Percentiles rank a stretch among this genome's conserved stretches.
These are phyloP conservation scores for Chaenogobius annularis DNA, from an alignment of 2,113 vertebrate genomes.

Conservation along the genomic window DNA sequence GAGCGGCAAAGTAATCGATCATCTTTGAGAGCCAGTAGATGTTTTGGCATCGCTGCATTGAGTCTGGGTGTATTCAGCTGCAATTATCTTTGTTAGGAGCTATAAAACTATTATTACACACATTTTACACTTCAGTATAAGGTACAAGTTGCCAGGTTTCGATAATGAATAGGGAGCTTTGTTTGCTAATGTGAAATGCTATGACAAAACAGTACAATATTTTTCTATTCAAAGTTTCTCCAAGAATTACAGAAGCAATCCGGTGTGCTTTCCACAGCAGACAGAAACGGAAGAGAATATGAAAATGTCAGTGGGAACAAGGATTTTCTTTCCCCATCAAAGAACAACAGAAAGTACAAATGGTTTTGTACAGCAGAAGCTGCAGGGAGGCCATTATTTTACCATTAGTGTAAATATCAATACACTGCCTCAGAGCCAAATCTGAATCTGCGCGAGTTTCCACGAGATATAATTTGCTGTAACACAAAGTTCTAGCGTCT, in stretches of 20 bases:
- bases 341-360: neutral
- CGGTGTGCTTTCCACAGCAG: neutral
- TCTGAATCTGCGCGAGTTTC: neutral
- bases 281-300: neutral
- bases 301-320: neutral
- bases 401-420: constrained; percentile 24
- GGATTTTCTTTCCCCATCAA: constrained; percentile 6
- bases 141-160: no score
- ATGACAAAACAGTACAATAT: neutral
- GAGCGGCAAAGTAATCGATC: neutral
- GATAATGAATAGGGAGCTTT: no score
- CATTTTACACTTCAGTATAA: no score
- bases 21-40: neutral
- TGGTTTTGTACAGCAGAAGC: neutral
- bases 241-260: neutral
- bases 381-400: constrained; percentile 5
- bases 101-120: no score
- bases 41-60: neutral
- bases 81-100: neutral
- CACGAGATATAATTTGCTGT: neutral
- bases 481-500: neutral
- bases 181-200: no score
- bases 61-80: neutral
- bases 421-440: neutral
- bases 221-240: neutral